Conservation (phyloP, 2,113 vertebrate species). For the Hypomesus transpacificus region DNA sequence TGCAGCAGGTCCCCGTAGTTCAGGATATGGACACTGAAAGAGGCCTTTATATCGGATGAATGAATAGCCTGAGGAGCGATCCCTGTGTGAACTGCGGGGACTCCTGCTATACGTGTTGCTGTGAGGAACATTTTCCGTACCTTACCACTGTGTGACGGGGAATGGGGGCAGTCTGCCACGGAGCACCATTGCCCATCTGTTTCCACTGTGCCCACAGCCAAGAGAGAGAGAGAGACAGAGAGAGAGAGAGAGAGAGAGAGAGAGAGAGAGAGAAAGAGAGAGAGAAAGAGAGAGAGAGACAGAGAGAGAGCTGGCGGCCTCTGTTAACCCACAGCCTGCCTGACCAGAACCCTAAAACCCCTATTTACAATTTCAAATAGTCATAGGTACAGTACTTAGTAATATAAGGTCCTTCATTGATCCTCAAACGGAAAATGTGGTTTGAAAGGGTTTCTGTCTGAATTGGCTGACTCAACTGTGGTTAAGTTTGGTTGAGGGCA, state of each 20-base stretch:
- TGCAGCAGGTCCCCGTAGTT: too few relatives aligned
- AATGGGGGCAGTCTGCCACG: conserved; percentile 43
- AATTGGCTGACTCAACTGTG: conserved; percentile 38
- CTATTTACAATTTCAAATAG: conserved; percentile 39
- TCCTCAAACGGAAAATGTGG: conserved; percentile 5
- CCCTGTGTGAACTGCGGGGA: conserved; percentile 23
- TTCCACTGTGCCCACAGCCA: conserved; percentile 44
- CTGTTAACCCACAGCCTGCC: conserved; percentile 39
- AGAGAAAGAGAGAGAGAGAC: too few relatives aligned
- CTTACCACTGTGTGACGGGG: conserved; percentile 32
- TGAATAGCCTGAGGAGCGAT: background rate
- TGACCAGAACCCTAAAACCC: conserved; percentile 38
- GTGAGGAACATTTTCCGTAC: conserved; percentile 46
- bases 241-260: too few relatives aligned
- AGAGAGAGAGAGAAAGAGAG: too few relatives aligned
- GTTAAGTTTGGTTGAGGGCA: conserved; percentile 28
- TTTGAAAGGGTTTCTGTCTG: conserved; percentile 46
- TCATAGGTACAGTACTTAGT: too few relatives aligned
- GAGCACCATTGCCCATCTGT: conserved; percentile 54
- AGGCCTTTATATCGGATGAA: too few relatives aligned
- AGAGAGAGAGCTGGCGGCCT: conserved; percentile 32
- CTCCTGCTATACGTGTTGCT: conserved; percentile 11
- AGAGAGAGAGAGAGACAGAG: conserved; percentile 5
- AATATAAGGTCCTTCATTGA: too few relatives aligned
- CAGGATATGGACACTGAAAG: too few relatives aligned